Percentiles rank a stretch among this genome's conserved stretches.
phyloP scores from a whole-genome alignment of 1,140 invertebrate species.

The Pemphigus obesinymphae region DNA sequence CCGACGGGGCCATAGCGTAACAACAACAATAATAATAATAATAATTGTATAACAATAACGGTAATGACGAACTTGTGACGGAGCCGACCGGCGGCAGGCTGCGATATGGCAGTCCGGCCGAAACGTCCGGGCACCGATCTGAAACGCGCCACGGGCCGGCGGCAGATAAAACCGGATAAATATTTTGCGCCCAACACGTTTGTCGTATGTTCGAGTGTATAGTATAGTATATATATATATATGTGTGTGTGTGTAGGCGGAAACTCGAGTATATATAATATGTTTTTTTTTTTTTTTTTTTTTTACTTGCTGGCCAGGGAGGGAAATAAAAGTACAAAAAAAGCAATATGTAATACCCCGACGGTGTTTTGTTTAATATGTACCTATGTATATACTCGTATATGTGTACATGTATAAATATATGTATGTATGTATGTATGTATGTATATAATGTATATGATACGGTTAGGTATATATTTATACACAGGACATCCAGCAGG shows the following conservation, averaged over 20 bases:
- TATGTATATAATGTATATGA: too few relatives aligned
- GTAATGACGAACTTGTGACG: not conserved
- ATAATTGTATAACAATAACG: not conserved
- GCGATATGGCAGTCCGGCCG: not conserved
- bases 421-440: not conserved
- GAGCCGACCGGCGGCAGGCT: not conserved
- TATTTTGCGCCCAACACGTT: not conserved
- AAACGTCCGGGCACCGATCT: constrained; percentile 15
- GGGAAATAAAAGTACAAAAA: too few relatives aligned
- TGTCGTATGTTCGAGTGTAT: too few relatives aligned
- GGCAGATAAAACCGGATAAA: constrained; percentile 13
- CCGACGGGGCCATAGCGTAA: not conserved
- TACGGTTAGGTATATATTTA: too few relatives aligned
- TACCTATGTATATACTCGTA: not conserved
- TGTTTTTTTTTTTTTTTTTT: too few relatives aligned
- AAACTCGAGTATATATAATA: too few relatives aligned
- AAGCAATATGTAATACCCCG: constrained; percentile 6
- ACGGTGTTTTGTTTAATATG: not conserved
- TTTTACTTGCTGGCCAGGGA: too few relatives aligned
- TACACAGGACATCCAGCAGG: constrained; percentile 34
- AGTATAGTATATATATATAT: not conserved
- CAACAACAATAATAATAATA: not conserved
- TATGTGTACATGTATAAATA: not conserved
- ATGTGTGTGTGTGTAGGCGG: too few relatives aligned
- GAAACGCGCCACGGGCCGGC: not conserved